These are phyloP conservation scores for Erebia aethiops DNA, from an alignment of 2,888 invertebrate species.

Conservation along the genomic window DNA sequence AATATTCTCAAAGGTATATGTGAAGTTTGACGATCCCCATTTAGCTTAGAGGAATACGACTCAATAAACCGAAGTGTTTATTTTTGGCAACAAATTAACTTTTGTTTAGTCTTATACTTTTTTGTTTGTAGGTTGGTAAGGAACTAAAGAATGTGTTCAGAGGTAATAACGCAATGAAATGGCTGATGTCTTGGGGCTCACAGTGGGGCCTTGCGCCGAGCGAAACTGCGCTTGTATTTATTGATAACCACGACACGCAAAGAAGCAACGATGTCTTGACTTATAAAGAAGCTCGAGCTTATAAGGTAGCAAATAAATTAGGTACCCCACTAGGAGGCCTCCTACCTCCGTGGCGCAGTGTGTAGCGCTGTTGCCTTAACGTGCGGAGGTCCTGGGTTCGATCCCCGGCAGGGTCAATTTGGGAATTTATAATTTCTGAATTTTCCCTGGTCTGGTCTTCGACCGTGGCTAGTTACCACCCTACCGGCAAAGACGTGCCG, in stretches of 20 bases:
- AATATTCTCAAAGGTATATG: too few relatives aligned
- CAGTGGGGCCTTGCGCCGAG: slow-evolving; percentile 79
- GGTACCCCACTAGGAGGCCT: too few relatives aligned
- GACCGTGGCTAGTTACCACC: too few relatives aligned
- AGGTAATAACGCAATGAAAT: slow-evolving; percentile 82
- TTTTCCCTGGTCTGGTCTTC: too few relatives aligned
- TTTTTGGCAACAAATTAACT: neutral
- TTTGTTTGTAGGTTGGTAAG: slow-evolving; percentile 61
- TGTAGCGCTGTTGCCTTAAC: too few relatives aligned
- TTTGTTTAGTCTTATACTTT: neutral
- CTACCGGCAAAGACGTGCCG: too few relatives aligned
- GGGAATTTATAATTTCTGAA: too few relatives aligned
- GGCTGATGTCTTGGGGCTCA: slow-evolving; percentile 68
- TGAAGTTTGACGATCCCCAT: too few relatives aligned
- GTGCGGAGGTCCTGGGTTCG: too few relatives aligned
- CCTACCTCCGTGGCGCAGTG: too few relatives aligned
- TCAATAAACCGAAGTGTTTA: neutral
- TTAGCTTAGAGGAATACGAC: neutral
- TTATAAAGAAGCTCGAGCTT: slow-evolving; percentile 86
- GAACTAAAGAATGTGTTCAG: slow-evolving; percentile 83
- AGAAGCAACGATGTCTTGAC: slow-evolving; percentile 86
- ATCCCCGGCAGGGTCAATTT: too few relatives aligned
- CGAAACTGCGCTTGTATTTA: slow-evolving; percentile 86
- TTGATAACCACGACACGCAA: slow-evolving; percentile 96
- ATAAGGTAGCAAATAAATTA: slow-evolving; percentile 81